Percentiles rank a stretch among this genome's conserved stretches.
Conservation (phyloP, 2,888 invertebrate species). For the Spatulosminthurus flaviceps region DNA sequence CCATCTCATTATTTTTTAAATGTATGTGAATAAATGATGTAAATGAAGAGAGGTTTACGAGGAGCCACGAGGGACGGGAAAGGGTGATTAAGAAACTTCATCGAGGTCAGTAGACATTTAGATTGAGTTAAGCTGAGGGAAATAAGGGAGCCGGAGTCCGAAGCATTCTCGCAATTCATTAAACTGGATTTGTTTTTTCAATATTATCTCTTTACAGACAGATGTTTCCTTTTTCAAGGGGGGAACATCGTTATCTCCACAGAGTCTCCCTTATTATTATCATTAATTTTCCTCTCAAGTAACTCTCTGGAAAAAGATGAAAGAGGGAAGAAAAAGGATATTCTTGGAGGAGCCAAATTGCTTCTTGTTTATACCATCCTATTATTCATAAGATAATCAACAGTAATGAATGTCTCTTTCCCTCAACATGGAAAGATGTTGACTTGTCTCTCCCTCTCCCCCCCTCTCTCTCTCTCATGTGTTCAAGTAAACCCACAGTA, state of each 20-base stretch:
- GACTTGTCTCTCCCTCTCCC: neutral
- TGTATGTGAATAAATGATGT: too few relatives aligned
- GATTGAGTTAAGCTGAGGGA: neutral
- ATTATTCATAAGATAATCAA: constrained; percentile 27
- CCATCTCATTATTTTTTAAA: too few relatives aligned
- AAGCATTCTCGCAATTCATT: constrained; percentile 2
- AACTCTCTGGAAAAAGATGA: neutral
- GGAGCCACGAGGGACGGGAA: neutral
- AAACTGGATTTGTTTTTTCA: constrained; percentile 7
- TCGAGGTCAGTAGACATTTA: neutral
- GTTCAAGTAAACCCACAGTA: neutral
- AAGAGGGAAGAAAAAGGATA: neutral
- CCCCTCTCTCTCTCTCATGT: neutral
- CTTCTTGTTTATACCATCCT: constrained; percentile 16
- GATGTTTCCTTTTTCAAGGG: neutral
- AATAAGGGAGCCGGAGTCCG: neutral
- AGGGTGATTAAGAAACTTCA: neutral
- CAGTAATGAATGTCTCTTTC: constrained; percentile 27
- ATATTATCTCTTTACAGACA: neutral
- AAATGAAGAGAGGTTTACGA: too few relatives aligned
- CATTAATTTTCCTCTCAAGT: too few relatives aligned
- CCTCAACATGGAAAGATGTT: neutral
- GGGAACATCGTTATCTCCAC: too few relatives aligned
- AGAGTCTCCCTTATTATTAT: too few relatives aligned
- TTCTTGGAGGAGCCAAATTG: neutral